These are phyloP conservation scores for Falcunculus frontatus DNA, from an alignment of 2,113 vertebrate genomes.

Conservation along the genomic window DNA sequence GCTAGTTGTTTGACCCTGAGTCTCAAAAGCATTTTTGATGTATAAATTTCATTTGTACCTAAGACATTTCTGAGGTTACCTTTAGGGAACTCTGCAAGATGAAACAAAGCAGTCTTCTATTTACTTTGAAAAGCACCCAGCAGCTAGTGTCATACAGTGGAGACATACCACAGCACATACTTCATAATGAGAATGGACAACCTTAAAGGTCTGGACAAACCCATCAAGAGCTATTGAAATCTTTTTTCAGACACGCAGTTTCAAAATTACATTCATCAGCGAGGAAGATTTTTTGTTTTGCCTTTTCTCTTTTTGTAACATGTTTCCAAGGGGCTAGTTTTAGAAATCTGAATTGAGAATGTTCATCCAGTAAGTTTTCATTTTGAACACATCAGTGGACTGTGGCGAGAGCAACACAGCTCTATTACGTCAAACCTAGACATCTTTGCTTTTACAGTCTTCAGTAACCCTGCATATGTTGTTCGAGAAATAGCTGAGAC, in stretches of 20 bases:
- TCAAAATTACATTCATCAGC: conserved; percentile 37
- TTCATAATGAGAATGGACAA: conserved; percentile 42
- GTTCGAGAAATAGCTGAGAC: not conserved
- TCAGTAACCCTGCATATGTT: not conserved
- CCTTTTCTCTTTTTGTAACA: not conserved
- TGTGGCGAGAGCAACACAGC: not conserved
- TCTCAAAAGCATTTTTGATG: not conserved
- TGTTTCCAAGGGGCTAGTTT: conserved; percentile 17
- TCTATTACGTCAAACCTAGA: not conserved
- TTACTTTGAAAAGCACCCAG: conserved; percentile 61
- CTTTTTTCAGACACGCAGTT: conserved; percentile 22
- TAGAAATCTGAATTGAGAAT: conserved; percentile 8
- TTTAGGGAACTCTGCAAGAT: conserved; percentile 9
- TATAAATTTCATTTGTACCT: not conserved
- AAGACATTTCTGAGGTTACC: conserved; percentile 22
- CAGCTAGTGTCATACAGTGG: conserved; percentile 25
- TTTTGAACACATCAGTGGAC: not conserved
- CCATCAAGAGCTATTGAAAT: conserved; percentile 49
- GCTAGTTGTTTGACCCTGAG: not conserved
- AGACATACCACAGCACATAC: conserved; percentile 15
- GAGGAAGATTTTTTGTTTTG: not conserved
- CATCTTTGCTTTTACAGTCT: not conserved
- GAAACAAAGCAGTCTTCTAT: conserved; percentile 51
- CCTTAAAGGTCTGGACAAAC: conserved; percentile 42
- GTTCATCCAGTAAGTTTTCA: conserved; percentile 4